Evolutionary conservation across 2,888 invertebrate genomes (phyloP).

Genomic region (Xestia ashworthii): DNA sequence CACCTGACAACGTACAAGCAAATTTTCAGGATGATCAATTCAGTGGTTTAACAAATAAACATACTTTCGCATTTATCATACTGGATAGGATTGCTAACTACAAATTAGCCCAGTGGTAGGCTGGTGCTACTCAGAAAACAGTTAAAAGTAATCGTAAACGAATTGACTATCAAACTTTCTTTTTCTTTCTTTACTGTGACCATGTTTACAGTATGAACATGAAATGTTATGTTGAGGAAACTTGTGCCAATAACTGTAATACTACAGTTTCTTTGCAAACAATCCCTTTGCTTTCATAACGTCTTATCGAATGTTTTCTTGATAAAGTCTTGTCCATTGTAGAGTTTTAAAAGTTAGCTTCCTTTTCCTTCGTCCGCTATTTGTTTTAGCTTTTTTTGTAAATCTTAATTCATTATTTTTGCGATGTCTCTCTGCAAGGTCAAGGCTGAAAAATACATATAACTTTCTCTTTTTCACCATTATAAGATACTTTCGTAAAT

Average conservation of each 20-base stretch:
- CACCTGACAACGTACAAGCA: no score
- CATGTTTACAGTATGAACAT: background rate
- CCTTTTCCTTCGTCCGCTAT: background rate
- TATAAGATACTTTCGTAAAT: background rate
- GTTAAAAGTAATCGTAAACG: no score
- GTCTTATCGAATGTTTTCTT: conserved; percentile 53
- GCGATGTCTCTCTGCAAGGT: background rate
- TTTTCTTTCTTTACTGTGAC: no score
- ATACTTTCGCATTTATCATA: no score
- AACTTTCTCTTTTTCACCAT: background rate
- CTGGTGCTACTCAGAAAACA: no score
- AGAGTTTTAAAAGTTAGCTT: background rate
- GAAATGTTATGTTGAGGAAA: background rate
- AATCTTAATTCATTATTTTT: background rate
- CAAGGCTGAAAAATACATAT: background rate
- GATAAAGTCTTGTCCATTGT: conserved; percentile 42
- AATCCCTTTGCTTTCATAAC: conserved; percentile 40
- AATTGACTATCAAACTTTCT: no score
- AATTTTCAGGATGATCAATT: no score
- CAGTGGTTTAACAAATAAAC: no score
- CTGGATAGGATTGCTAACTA: no score
- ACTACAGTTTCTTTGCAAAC: conserved; percentile 40
- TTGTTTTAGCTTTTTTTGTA: background rate
- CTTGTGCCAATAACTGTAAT: background rate
- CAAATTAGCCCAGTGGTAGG: no score